Conservation (phyloP, 2,888 invertebrate genomes). For the Sesia bembeciformis region DNA sequence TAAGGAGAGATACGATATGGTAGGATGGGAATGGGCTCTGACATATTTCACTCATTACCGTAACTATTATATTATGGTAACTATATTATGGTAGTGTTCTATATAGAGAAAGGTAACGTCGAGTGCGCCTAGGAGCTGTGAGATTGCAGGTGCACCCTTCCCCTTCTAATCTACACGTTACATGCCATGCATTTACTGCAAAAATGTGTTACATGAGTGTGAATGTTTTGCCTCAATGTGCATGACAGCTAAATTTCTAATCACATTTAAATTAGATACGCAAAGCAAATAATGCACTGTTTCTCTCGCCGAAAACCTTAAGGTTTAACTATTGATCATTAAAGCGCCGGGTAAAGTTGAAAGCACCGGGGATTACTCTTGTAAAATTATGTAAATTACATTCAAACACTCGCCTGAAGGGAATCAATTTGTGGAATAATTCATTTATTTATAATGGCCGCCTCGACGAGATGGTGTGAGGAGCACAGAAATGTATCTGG, state of each 20-base stretch:
- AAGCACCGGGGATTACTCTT: constrained; percentile 25
- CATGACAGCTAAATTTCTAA: neutral
- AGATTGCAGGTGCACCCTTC: too few species aligned
- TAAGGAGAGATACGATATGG: too few species aligned
- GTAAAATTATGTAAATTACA: constrained; percentile 31
- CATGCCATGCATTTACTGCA: too few species aligned
- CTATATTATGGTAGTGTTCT: too few species aligned
- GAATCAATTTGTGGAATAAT: constrained; percentile 8
- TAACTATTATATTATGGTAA: too few species aligned
- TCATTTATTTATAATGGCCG: neutral
- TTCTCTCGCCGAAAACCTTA: neutral
- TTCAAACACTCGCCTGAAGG: constrained; percentile 10
- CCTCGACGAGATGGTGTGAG: neutral
- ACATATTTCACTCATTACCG: too few species aligned
- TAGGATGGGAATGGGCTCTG: too few species aligned
- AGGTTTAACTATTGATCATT: neutral
- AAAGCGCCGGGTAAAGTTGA: constrained; percentile 15
- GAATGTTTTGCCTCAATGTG: too few species aligned
- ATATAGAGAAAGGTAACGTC: too few species aligned
- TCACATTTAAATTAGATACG: neutral
- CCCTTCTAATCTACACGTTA: too few species aligned
- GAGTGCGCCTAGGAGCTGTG: too few species aligned
- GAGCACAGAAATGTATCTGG: neutral
- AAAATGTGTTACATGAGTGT: too few species aligned
- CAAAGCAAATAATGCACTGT: neutral